Evolutionary conservation across 2,113 vertebrate species (phyloP).

Genomic region (Microtus oregoni): DNA sequence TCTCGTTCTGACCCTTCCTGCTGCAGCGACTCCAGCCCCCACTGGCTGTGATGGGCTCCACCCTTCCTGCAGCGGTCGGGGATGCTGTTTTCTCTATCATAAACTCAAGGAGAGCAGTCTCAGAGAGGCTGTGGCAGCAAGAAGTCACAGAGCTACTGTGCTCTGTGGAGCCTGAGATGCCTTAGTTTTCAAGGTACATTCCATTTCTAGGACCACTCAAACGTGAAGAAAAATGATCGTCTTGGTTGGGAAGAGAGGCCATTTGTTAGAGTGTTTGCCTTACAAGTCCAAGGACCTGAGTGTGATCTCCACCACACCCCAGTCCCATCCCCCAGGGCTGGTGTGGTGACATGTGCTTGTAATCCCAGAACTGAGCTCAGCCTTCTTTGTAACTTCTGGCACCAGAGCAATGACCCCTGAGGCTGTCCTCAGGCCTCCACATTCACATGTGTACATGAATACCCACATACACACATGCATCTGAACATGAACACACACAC

Average conservation of each 20-base stretch:
- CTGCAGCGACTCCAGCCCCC: fast-evolving
- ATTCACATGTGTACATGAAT: too few relatives aligned
- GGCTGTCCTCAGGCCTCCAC: background rate
- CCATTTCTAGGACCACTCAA: background rate
- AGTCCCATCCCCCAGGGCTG: background rate
- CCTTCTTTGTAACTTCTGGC: background rate
- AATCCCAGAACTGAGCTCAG: background rate
- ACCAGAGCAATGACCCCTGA: background rate
- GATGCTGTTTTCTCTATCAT: background rate
- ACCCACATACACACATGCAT: background rate
- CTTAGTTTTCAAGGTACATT: background rate
- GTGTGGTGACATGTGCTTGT: background rate
- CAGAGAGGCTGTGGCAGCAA: background rate
- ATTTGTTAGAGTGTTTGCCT: background rate
- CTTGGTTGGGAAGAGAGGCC: background rate
- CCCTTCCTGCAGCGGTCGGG: background rate
- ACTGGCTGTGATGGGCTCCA: background rate
- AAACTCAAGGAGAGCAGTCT: background rate
- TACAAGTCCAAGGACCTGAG: background rate
- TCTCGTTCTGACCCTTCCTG: background rate
- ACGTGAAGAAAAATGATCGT: background rate
- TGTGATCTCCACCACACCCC: background rate
- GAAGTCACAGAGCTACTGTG: background rate
- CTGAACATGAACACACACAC: background rate
- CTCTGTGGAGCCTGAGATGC: background rate